Evolutionary conservation across 2,113 vertebrate genomes (phyloP).

Genomic region (Percina caprodes): DNA sequence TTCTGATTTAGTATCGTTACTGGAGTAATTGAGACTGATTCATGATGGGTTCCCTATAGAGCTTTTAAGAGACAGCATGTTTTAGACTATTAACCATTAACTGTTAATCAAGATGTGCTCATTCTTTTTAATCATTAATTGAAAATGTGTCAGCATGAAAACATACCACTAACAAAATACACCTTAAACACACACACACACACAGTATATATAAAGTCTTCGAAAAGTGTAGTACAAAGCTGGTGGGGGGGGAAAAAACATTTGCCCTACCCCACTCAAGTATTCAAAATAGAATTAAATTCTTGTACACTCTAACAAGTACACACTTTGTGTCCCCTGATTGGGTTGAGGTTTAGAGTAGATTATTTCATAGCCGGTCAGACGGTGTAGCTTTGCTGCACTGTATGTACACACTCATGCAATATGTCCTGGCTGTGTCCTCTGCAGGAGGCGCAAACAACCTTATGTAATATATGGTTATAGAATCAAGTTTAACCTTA

Average conservation of each 20-base stretch:
- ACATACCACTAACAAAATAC: background rate
- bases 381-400: background rate
- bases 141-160: background rate
- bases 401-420: background rate
- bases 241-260: background rate
- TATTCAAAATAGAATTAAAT: background rate
- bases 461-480: constrained; percentile 55
- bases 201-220: background rate
- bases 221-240: background rate
- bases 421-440: background rate
- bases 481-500: constrained; percentile 53
- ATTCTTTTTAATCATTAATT: background rate
- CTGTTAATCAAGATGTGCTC: background rate
- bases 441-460: background rate
- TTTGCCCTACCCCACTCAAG: background rate
- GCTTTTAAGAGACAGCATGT: background rate
- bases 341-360: background rate
- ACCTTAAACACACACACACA: too few species aligned
- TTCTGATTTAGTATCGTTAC: background rate
- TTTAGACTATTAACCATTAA: constrained; percentile 1
- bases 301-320: background rate
- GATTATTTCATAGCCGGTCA: background rate
- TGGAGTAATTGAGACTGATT: constrained; percentile 1
- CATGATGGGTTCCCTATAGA: background rate
- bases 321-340: background rate